Evolutionary conservation across 2,113 vertebrate genomes (phyloP), one percentile per base, ranked within the genome.

Genomic region (Pyrgilauda ruficollis): DNA sequence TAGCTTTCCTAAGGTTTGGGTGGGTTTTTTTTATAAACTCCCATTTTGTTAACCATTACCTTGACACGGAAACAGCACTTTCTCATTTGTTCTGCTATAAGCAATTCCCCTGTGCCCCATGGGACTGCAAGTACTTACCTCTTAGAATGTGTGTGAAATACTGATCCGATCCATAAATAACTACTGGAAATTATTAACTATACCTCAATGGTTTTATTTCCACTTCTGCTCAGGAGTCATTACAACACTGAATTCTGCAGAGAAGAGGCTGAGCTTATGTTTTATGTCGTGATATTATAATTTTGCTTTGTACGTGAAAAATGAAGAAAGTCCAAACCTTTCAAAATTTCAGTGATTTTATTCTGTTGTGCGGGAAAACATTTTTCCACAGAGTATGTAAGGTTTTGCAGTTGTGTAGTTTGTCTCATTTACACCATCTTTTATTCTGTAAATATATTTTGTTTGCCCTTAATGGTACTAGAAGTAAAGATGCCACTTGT

Each of bases 11-110:
- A 86, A 85, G 50, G 59, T 82, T 78, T 82, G 72, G 7, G 27
- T 79, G 35, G 41, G 41, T 1, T 0, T 16, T 70, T 68, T 74
- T 80, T 7, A 39, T 72, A 56, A 90, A 78, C 16, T 77, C 39
- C 11, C 10, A 11, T 76, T 81, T 94, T 64, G 44, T 95, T 96
- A 93, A 90, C 94, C 61, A 56, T 96, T 96, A 84, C 85, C 88
- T 84, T 72, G 49, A 73, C 41, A 86, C 11, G 68, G 58, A 90
- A 86, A 39, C 49, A 87, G 53, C 33, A 35, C 55, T 93, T 91
- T 66, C 28, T 85, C 53, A 24, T 84, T 90, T 90, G 49, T 68
- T 87, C 82, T 87, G 35, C 75, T 80, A 1, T 16, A 47, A 73
- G 81, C 35, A 91, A 44, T 56, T 89, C 13, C 24, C 3, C 30